Evolutionary conservation across 1,140 invertebrate species (phyloP).

Genomic region (Drosophila sulfurigaster): DNA sequence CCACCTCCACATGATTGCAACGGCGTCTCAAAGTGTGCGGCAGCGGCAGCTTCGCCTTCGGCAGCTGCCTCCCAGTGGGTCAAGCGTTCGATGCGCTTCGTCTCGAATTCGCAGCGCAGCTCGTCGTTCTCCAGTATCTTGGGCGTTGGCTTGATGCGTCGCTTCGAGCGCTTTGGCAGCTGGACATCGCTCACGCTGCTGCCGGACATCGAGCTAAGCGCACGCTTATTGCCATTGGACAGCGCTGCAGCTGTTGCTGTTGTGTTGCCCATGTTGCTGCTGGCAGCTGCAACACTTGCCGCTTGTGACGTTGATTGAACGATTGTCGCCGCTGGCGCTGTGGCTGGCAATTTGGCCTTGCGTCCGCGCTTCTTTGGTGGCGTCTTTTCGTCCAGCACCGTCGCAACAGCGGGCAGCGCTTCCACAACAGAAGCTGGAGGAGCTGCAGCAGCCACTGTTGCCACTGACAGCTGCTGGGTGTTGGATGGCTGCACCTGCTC

Average conservation of each 20-base stretch:
- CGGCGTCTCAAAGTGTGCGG: slow-evolving; percentile 52
- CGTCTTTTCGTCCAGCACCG: slow-evolving; percentile 70
- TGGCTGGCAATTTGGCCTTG: slow-evolving; percentile 68
- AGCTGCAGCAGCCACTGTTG: no score
- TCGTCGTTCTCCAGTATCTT: slow-evolving; percentile 87
- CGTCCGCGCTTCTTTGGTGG: slow-evolving; percentile 81
- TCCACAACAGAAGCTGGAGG: background rate
- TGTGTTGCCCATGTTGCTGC: no score
- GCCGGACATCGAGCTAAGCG: background rate
- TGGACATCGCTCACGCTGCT: slow-evolving; percentile 26
- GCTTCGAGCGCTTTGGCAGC: slow-evolving; percentile 83
- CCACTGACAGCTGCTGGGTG: no score
- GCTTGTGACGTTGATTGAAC: background rate
- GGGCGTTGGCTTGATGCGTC: slow-evolving; percentile 87
- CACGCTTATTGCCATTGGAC: slow-evolving; percentile 62
- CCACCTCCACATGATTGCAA: slow-evolving; percentile 20
- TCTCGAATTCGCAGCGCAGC: slow-evolving; percentile 86
- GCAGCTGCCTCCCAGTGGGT: slow-evolving; percentile 70
- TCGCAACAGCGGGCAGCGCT: background rate
- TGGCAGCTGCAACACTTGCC: background rate
- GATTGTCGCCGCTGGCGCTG: background rate
- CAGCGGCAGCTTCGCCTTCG: slow-evolving; percentile 3
- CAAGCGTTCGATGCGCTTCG: slow-evolving; percentile 86
- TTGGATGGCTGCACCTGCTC: background rate
- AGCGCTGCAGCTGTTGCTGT: slow-evolving; percentile 10